These are phyloP conservation scores for Saguinus midas DNA, from an alignment of 2,113 vertebrate species.

Conservation along the genomic window DNA sequence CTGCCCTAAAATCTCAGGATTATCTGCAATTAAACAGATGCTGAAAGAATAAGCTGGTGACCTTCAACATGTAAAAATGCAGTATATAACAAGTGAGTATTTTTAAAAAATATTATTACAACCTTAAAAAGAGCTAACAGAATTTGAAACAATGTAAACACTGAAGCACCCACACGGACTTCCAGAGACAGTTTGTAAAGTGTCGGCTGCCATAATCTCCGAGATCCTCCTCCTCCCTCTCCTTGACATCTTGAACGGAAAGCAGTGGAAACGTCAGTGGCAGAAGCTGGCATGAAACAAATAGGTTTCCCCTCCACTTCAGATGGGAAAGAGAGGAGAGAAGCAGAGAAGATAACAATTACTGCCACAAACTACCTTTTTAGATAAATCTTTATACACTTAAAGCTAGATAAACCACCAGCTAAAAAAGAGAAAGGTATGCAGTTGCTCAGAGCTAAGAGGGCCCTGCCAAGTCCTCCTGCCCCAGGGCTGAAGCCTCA, in stretches of 20 bases:
- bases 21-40: slow-evolving; percentile 39
- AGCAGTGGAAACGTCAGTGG: neutral
- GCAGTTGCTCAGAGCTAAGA: neutral
- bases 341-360: neutral
- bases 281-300: neutral
- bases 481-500: neutral
- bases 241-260: neutral
- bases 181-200: neutral
- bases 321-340: neutral
- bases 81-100: neutral
- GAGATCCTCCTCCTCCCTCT: neutral
- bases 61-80: neutral
- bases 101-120: neutral
- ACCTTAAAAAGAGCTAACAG: neutral
- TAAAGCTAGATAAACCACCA: neutral
- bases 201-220: neutral
- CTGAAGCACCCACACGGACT: neutral
- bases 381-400: neutral
- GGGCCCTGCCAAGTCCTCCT: neutral
- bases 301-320: neutral
- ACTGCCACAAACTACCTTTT: neutral
- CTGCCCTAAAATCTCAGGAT: neutral
- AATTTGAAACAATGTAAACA: neutral
- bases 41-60: neutral
- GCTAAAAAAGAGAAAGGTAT: neutral